These are phyloP conservation scores for Lepidurus apus DNA, from an alignment of 1,140 invertebrate species.

Conservation along the genomic window DNA sequence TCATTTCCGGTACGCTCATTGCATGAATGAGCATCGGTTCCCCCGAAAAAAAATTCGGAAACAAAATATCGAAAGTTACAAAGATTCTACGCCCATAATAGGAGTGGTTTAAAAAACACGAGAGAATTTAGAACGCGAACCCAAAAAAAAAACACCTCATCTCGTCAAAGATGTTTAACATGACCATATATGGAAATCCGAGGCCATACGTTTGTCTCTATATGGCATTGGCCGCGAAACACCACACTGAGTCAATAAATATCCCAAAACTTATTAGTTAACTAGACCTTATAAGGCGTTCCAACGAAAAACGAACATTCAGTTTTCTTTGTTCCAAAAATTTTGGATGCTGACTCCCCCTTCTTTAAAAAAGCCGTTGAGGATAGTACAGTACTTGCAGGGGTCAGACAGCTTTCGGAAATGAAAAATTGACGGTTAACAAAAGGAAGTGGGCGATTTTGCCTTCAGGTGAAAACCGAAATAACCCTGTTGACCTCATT, in stretches of 20 bases:
- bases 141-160: background rate
- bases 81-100: background rate
- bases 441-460: conserved; percentile 5
- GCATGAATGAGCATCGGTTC: background rate
- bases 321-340: background rate
- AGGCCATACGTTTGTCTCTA: background rate
- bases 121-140: background rate
- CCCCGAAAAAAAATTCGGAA: background rate
- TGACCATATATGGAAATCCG: background rate
- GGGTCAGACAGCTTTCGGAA: background rate
- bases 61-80: background rate
- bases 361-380: background rate
- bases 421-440: conserved; percentile 8
- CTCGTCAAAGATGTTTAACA: background rate
- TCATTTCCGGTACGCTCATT: background rate
- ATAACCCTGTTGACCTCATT: background rate
- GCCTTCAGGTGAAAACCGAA: background rate
- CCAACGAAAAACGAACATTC: background rate
- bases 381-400: background rate
- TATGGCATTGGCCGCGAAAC: background rate
- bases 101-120: background rate
- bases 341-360: background rate
- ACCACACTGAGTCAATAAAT: background rate
- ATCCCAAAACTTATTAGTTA: background rate
- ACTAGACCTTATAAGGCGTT: conserved; percentile 14